Conservation (phyloP, 1,140 invertebrate species). For the Drosophila aff. region DNA sequence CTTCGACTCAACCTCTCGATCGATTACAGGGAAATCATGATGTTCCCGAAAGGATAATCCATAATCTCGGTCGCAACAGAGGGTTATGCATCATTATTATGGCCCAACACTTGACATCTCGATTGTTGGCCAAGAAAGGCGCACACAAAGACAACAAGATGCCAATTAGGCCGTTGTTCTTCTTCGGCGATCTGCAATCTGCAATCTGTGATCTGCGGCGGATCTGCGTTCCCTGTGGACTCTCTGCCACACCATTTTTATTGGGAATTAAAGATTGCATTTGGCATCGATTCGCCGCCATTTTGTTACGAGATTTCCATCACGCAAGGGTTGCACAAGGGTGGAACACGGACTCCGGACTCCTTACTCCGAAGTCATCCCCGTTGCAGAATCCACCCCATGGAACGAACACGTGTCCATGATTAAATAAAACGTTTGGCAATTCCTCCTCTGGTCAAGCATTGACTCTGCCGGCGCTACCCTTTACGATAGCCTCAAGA, state of each 20-base stretch:
- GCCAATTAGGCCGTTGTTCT: constrained; percentile 55
- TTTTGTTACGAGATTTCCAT: constrained; percentile 58
- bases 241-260: constrained; percentile 51
- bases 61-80: constrained; percentile 60
- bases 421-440: constrained; percentile 75
- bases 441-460: constrained; percentile 46
- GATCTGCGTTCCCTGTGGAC: constrained; percentile 49
- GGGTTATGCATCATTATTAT: constrained; percentile 79
- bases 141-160: constrained; percentile 24
- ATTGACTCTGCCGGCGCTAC: neutral
- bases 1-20: constrained; percentile 11
- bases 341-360: constrained; percentile 8
- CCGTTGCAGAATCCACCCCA: constrained; percentile 27
- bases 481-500: neutral
- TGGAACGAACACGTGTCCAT: constrained; percentile 63
- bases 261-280: neutral
- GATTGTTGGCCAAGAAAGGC: constrained; percentile 16
- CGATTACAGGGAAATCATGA: constrained; percentile 74
- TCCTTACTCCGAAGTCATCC: constrained; percentile 12
- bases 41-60: constrained; percentile 67
- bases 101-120: constrained; percentile 65
- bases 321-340: constrained; percentile 57
- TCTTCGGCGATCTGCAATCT: constrained; percentile 18
- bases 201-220: constrained; percentile 8
- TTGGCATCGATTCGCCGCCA: constrained; percentile 39